Base-by-base conservation (phyloP, 2,113 vertebrate species). In the Geothlypis trichas region DNA sequence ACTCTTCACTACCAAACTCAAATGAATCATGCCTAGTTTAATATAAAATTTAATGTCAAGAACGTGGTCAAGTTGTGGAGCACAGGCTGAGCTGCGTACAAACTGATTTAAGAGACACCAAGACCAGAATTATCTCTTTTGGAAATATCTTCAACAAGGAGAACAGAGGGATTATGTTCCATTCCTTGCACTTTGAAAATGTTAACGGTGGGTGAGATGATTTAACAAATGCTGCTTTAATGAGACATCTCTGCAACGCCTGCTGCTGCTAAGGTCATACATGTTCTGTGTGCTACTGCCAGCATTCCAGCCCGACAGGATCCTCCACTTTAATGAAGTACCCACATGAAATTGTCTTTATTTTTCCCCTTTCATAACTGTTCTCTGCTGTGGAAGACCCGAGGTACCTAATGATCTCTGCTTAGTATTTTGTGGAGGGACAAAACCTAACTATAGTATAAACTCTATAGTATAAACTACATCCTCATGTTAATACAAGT, bases 161-260 rank as follows among this genome's bases (percentile, higher is more conserved):
- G 58, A 93, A 80, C 19, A 66, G 42, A 72, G 18, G n/a, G 44
- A 84, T 78, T 89, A 31, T 12, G 47, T 65, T 84, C 77, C 46
- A n/a, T 76, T 93, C 46, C 35, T 41, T 73, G 55, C 21, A 55
- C 80, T 86, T 66, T 9, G 21, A 52, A 91, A 89, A 92, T 72
- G 78, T 69, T 78, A 86, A 81, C 23, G 11, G 55, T 49, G 84
- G 52, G 21, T 65, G 51, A 90, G 55, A 39, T 23, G n/a, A 75
- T 94, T 94, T 84, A 95, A 89, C 73, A 82, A 95, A 95, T 83
- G 77, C 74, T 81, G 69, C 61, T 95, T 93, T 97, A 97, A 98
- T 97, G 97, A 98, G 96, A 94, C 90, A 89, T 75, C 67, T 58
- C 33, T 66, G 88, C 74, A 94, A 19, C 37, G 37, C 86, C 41